These are phyloP conservation scores for Vireo griseus DNA, from an alignment of 2,797 vertebrate species.

Conservation along the genomic window DNA sequence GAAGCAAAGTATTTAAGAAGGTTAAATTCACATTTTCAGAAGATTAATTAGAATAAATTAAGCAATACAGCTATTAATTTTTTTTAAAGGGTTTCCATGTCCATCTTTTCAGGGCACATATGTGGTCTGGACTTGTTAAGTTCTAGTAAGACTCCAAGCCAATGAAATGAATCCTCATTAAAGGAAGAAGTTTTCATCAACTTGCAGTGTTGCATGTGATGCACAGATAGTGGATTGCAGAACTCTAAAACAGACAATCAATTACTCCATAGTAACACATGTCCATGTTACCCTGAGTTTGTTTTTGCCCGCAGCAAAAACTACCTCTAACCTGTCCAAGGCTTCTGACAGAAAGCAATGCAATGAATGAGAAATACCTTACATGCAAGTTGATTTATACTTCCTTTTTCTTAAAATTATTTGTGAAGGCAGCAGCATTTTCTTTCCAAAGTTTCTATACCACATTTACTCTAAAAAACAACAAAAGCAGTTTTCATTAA, in stretches of 20 bases:
- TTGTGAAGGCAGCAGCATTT: not conserved
- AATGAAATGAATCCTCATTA: not conserved
- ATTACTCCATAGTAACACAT: not conserved
- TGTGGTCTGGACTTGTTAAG: not conserved
- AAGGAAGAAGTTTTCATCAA: not conserved
- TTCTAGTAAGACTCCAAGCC: not conserved
- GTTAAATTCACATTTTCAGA: not conserved
- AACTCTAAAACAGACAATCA: not conserved
- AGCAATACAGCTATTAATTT: not conserved
- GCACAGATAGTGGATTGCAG: not conserved
- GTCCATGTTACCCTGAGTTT: not conserved
- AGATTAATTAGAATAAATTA: not conserved
- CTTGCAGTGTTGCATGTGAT: not conserved
- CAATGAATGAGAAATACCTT: not conserved
- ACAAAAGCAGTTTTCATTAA: not conserved
- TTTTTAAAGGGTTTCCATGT: not conserved
- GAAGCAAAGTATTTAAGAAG: not conserved
- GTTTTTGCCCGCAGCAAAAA: not conserved
- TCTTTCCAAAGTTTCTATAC: not conserved
- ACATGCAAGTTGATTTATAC: not conserved
- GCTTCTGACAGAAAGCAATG: not conserved
- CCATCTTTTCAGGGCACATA: not conserved
- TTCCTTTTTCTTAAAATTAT: not conserved
- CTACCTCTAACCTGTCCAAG: not conserved
- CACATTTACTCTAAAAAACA: not conserved